phyloP scores from a whole-genome alignment of 2,888 invertebrate species.

The Campoplex nolae region DNA sequence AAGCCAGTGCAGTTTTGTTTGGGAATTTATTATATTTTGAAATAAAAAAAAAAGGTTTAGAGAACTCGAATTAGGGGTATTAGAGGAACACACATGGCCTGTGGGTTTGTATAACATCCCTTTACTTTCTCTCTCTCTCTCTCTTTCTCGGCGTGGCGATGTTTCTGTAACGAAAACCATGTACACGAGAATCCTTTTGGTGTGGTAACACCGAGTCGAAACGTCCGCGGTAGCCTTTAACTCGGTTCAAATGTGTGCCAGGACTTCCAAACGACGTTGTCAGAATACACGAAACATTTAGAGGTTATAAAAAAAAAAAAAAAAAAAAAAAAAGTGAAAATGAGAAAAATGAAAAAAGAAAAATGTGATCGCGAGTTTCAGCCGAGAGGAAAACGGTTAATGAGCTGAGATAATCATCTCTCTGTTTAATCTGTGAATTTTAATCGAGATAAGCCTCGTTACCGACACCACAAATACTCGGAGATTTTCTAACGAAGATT shows the following conservation, averaged over 20 bases:
- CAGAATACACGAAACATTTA: slow-evolving; percentile 11
- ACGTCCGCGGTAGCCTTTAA: slow-evolving; percentile 54
- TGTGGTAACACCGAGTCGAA: slow-evolving; percentile 17
- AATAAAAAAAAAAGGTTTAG: background rate
- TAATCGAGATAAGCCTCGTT: slow-evolving; percentile 37
- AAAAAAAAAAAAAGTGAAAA: background rate
- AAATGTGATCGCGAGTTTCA: background rate
- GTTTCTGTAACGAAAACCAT: slow-evolving; percentile 31
- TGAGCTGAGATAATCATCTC: slow-evolving; percentile 29
- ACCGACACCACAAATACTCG: background rate
- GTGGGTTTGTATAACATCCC: slow-evolving; percentile 29
- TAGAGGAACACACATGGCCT: slow-evolving; percentile 6
- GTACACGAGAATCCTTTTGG: slow-evolving; percentile 49
- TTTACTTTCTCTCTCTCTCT: slow-evolving; percentile 23
- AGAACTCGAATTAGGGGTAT: background rate
- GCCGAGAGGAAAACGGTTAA: slow-evolving; percentile 1
- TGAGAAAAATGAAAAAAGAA: background rate
- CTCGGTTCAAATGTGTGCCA: slow-evolving; percentile 8
- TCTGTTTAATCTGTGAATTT: slow-evolving; percentile 15
- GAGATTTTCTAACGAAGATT: background rate
- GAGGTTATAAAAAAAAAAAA: background rate
- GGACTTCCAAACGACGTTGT: slow-evolving; percentile 7
- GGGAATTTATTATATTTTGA: background rate
- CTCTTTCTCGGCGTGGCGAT: slow-evolving; percentile 11
- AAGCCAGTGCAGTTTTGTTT: background rate